phyloP scores from a whole-genome alignment of 2,797 vertebrate genomes.

The Picus viridis region DNA sequence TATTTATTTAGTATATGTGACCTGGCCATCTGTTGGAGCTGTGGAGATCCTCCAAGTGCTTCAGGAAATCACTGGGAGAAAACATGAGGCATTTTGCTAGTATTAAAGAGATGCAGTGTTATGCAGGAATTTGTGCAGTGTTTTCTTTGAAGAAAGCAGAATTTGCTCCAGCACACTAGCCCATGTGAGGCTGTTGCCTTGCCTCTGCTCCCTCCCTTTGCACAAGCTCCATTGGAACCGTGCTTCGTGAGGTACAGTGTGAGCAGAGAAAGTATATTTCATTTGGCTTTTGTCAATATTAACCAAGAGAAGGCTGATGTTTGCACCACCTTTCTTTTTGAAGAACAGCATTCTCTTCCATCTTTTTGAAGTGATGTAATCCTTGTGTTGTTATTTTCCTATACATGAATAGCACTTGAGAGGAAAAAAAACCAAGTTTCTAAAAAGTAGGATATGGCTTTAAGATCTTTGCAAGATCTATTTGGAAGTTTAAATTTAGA shows the following conservation, averaged over 20 bases:
- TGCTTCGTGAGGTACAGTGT: background rate
- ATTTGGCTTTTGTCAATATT: background rate
- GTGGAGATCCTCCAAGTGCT: background rate
- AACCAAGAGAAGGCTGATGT: background rate
- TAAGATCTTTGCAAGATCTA: slow-evolving; percentile 41
- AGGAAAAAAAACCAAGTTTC: background rate
- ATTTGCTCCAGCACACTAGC: background rate
- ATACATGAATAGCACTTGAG: background rate
- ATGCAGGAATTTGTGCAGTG: background rate
- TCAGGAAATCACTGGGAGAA: background rate
- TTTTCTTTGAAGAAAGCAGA: background rate
- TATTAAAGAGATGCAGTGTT: background rate
- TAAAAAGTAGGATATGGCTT: slow-evolving; percentile 24
- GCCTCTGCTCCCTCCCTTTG: background rate
- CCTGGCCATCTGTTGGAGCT: background rate
- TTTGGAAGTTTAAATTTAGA: slow-evolving; percentile 66
- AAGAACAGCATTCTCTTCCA: background rate
- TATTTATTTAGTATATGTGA: background rate
- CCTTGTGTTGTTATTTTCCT: background rate
- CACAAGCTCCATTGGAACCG: background rate
- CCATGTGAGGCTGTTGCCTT: fast-evolving
- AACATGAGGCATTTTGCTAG: background rate
- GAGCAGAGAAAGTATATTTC: background rate
- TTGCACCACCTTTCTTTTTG: background rate
- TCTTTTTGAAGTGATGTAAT: background rate